These are phyloP conservation scores for Ceratitis capitata DNA, from an alignment of 1,140 invertebrate species.

Conservation along the genomic window DNA sequence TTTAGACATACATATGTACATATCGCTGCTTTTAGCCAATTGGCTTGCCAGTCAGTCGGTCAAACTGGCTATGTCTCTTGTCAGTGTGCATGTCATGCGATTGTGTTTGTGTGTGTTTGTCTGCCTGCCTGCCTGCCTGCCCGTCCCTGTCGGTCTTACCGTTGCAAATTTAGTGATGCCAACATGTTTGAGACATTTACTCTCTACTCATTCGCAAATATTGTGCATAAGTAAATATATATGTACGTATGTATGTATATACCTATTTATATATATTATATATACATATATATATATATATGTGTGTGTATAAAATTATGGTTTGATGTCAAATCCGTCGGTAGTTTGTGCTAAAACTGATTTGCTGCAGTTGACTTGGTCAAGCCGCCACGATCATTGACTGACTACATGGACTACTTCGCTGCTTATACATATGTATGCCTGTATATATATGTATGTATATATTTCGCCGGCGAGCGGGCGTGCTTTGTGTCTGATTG, in stretches of 20 bases:
- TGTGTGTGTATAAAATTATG: slow-evolving; percentile 1
- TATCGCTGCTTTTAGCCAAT: background rate
- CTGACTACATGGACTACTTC: background rate
- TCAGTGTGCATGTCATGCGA: background rate
- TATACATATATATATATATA: background rate
- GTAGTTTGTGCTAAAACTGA: slow-evolving; percentile 28
- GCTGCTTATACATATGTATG: background rate
- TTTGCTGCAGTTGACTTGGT: slow-evolving; percentile 14
- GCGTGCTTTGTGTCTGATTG: background rate
- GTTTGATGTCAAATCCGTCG: slow-evolving; percentile 5
- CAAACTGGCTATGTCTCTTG: background rate
- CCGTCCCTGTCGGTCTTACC: too few relatives aligned
- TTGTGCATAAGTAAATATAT: too few relatives aligned
- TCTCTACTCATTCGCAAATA: too few relatives aligned
- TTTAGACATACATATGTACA: too few relatives aligned
- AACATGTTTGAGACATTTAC: background rate
- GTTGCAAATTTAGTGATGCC: too few relatives aligned
- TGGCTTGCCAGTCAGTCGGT: background rate
- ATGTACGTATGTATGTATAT: background rate
- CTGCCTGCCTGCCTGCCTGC: background rate
- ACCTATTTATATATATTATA: background rate
- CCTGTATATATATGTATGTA: background rate
- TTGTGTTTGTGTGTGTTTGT: background rate
- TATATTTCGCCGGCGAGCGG: too few relatives aligned
- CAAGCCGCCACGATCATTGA: background rate